Base-by-base conservation (phyloP, 2,888 invertebrate species). In the Acronicta leporina region DNA sequence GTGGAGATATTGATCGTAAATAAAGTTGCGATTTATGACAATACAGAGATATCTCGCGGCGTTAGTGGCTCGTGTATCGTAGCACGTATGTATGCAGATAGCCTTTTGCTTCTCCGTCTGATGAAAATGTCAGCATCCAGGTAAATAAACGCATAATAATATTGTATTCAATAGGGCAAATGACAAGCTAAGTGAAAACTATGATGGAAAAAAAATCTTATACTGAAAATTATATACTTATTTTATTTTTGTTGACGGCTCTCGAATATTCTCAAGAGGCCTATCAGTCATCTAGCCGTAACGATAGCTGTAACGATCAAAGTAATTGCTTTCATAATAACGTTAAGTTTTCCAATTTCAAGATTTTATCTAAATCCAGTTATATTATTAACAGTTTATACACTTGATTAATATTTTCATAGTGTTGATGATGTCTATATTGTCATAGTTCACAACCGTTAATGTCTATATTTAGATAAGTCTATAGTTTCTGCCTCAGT, bases 1-100 rank as follows among this genome's bases (percentile, higher is more conserved):
- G 58, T 62, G 68, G 76, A 85, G 88, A 90, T 90, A 91, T 89
- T 87, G 89, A 87, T 88, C 88, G 86, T 92, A 89, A 91, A 92
- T 91, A 91, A 87, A 84, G 80, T 83, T 74, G 84, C 85, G 81
- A 90, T 91, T 89, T 91, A 92, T 91, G 88, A 89, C 89, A 87
- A 87, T 88, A 89, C 83, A 82, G 80, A 86, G 86, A 87, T 87
- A 89, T 88, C 81, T 83, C 58, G 71, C 75, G 73, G 81, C 79
- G 81, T 80, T 79, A 81, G 75, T 61, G 68, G 73, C 55, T 67
- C 72, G 72, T 76, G 75, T 75, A 76, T 70, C 57, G 54, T 59
- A 70, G 69, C 69, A 72, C 66, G 72, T 81, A 75, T 75, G 78
- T 77, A 74, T 50, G 60, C 65, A 79, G 82, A 86, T 88, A 87